Conservation (phyloP, 2,113 vertebrate species). For the Typhlomys cinereus region DNA sequence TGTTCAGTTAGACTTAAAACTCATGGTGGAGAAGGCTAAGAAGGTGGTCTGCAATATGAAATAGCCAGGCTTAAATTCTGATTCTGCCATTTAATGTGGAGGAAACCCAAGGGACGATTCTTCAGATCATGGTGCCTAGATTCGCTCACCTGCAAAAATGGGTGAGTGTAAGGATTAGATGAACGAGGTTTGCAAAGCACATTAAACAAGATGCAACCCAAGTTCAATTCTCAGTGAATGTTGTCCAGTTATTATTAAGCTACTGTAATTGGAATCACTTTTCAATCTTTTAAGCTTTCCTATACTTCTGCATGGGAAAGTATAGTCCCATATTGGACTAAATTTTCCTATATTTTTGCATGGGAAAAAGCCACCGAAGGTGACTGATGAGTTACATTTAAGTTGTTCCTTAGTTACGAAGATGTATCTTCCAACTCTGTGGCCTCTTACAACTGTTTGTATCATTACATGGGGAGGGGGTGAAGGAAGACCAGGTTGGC, state of each 20-base stretch:
- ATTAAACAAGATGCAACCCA: not conserved
- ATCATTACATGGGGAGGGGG: not conserved
- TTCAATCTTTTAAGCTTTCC: constrained; percentile 16
- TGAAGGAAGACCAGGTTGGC: not conserved
- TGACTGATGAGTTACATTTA: not conserved
- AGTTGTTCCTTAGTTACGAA: not conserved
- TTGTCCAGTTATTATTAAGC: not conserved
- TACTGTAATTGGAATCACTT: not conserved
- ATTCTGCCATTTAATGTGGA: not conserved
- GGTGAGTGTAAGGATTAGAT: constrained; percentile 8
- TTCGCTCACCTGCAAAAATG: not conserved
- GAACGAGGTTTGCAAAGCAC: not conserved
- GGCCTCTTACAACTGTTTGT: not conserved
- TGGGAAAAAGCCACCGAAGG: not conserved
- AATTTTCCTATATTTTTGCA: no score
- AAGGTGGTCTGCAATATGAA: not conserved
- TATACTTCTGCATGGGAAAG: not conserved
- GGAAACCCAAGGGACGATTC: not conserved
- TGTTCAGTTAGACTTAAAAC: constrained; percentile 9
- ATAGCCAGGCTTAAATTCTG: not conserved
- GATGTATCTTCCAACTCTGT: not conserved
- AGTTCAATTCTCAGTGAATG: not conserved
- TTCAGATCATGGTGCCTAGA: not conserved
- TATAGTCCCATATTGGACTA: no score
- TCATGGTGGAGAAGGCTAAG: not conserved